Evolutionary conservation across 2,888 invertebrate species (phyloP).

Genomic region (Crioceris asparagi): DNA sequence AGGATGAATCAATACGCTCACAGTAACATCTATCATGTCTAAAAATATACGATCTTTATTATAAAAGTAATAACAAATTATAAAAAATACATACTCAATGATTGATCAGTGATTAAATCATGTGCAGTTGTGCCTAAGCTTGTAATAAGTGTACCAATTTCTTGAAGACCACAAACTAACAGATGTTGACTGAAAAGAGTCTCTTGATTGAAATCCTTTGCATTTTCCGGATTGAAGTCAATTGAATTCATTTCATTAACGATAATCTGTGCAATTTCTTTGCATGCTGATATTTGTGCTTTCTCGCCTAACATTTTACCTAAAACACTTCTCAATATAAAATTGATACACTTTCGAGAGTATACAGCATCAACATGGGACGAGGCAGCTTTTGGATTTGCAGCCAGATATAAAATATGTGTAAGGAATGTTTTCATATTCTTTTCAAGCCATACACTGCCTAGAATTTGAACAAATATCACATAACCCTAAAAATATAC

Average conservation of each 20-base stretch:
- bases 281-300: constrained; percentile 90
- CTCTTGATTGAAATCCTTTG: constrained; percentile 84
- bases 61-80: not conserved
- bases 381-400: constrained; percentile 89
- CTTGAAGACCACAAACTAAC: constrained; percentile 86
- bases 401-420: constrained; percentile 86
- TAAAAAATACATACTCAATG: constrained; percentile 50
- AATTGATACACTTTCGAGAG: constrained; percentile 93
- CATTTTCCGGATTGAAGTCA: constrained; percentile 85
- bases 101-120: constrained; percentile 79
- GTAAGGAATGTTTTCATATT: constrained; percentile 77
- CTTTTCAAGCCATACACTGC: constrained; percentile 88
- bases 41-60: constrained; percentile 21
- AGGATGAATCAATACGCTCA: constrained; percentile 84
- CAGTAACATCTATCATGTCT: constrained; percentile 67
- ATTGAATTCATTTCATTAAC: constrained; percentile 93
- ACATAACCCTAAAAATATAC: constrained; percentile 74
- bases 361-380: constrained; percentile 97
- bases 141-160: constrained; percentile 80
- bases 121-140: constrained; percentile 92
- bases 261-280: constrained; percentile 85
- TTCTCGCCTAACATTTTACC: constrained; percentile 95
- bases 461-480: constrained; percentile 86
- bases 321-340: constrained; percentile 81
- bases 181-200: constrained; percentile 84